Evolutionary conservation across 2,113 vertebrate genomes (phyloP).

Genomic region (Gambusia holbrooki): DNA sequence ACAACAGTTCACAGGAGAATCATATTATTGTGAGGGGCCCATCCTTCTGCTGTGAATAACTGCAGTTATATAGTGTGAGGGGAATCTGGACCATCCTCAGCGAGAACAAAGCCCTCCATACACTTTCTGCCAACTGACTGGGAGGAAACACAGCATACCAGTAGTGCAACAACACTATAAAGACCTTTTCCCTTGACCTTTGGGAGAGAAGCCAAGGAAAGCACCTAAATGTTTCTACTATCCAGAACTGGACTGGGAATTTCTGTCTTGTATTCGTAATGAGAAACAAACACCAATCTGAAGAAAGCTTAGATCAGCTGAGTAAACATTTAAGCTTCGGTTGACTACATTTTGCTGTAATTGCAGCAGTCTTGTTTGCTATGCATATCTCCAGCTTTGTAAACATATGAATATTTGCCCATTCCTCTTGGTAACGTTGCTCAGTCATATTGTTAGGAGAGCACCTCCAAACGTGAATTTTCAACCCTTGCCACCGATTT

Average conservation of each 20-base stretch:
- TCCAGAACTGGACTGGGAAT: neutral
- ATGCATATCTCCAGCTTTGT: neutral
- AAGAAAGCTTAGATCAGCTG: neutral
- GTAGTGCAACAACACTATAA: slow-evolving; percentile 58
- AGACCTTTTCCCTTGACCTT: slow-evolving; percentile 73
- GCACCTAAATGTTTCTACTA: slow-evolving; percentile 12
- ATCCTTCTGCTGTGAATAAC: slow-evolving; percentile 7
- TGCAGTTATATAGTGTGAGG: slow-evolving; percentile 20
- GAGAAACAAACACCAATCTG: neutral
- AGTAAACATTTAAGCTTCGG: neutral
- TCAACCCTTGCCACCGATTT: neutral
- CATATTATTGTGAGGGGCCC: slow-evolving; percentile 1
- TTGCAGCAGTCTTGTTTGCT: neutral
- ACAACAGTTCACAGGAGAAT: slow-evolving; percentile 30
- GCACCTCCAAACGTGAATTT: neutral
- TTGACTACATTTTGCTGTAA: neutral
- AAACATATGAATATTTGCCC: neutral
- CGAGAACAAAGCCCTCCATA: slow-evolving; percentile 65
- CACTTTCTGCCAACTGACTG: slow-evolving; percentile 55
- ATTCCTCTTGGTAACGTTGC: neutral
- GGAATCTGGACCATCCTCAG: slow-evolving; percentile 51
- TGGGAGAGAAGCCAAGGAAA: slow-evolving; percentile 34
- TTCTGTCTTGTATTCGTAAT: slow-evolving; percentile 1
- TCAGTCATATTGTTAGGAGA: neutral
- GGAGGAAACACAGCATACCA: slow-evolving; percentile 52